Percentiles rank a stretch among this genome's conserved stretches.
phyloP scores from a whole-genome alignment of 2,888 invertebrate genomes.

The Proisotoma minuta region DNA sequence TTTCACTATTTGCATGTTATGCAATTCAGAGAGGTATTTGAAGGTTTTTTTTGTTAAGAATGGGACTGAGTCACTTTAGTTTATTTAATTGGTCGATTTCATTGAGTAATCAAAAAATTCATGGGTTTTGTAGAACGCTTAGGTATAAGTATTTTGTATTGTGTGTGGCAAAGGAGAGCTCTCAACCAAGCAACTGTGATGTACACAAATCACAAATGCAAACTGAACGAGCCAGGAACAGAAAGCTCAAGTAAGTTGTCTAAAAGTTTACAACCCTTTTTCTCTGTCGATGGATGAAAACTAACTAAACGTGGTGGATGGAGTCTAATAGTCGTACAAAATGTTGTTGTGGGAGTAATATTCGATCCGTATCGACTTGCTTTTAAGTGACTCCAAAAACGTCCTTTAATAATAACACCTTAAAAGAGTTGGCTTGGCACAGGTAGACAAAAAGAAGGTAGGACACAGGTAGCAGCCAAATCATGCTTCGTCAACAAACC shows the following conservation, averaged over 20 bases:
- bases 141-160: background rate
- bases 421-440: too few relatives aligned
- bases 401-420: too few relatives aligned
- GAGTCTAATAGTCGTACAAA: too few relatives aligned
- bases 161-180: background rate
- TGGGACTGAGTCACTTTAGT: background rate
- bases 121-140: background rate
- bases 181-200: background rate
- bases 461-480: too few relatives aligned
- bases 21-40: background rate
- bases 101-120: background rate
- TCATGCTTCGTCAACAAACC: too few relatives aligned
- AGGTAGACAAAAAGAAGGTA: too few relatives aligned
- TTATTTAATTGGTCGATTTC: background rate
- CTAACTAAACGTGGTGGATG: background rate
- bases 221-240: background rate
- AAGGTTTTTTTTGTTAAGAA: background rate
- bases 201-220: conserved; percentile 5
- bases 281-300: background rate
- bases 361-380: background rate
- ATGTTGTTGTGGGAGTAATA: background rate
- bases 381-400: too few relatives aligned
- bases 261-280: background rate
- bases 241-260: background rate
- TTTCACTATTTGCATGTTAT: too few relatives aligned